Percentiles rank a stretch among this genome's conserved stretches.
Conservation (phyloP, 2,113 vertebrate species). For the Cyprinodon tularosa region DNA sequence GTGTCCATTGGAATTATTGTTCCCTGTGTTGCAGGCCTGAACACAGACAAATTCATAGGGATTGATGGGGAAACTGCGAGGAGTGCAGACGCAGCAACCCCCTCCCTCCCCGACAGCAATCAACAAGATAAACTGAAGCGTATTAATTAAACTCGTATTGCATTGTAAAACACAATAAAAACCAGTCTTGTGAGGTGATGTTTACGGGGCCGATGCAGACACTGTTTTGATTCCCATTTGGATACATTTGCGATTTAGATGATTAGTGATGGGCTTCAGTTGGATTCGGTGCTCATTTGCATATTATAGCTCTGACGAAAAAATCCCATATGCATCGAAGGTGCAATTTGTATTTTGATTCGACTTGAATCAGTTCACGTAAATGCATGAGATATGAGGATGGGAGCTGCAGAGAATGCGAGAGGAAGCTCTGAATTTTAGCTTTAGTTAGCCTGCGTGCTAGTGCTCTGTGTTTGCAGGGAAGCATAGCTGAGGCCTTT, state of each 20-base stretch:
- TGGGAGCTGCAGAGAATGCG: constrained; percentile 14
- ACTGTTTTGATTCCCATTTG: constrained; percentile 14
- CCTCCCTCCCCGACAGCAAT: constrained; percentile 60
- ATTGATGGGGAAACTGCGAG: constrained; percentile 54
- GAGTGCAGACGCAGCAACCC: constrained; percentile 70
- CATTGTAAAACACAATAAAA: neutral
- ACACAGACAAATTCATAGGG: constrained; percentile 61
- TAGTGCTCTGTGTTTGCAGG: constrained; percentile 57
- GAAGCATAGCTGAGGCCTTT: constrained; percentile 58
- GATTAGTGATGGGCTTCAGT: constrained; percentile 32
- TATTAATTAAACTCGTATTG: constrained; percentile 22
- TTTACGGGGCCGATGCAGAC: constrained; percentile 4
- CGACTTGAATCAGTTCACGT: neutral
- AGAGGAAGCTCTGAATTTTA: constrained; percentile 47
- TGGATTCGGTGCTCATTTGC: constrained; percentile 47
- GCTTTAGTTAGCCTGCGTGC: constrained; percentile 66
- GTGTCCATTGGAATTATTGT: constrained; percentile 78
- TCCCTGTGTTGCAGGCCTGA: constrained; percentile 66
- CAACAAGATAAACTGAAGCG: constrained; percentile 58
- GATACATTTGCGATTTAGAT: constrained; percentile 50
- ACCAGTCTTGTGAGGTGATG: neutral
- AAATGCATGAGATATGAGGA: constrained; percentile 8
- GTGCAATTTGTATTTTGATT: neutral
- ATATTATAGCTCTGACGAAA: constrained; percentile 41
- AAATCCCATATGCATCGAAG: neutral